phyloP scores from a whole-genome alignment of 2,888 invertebrate genomes.

The Erebia epiphron region DNA sequence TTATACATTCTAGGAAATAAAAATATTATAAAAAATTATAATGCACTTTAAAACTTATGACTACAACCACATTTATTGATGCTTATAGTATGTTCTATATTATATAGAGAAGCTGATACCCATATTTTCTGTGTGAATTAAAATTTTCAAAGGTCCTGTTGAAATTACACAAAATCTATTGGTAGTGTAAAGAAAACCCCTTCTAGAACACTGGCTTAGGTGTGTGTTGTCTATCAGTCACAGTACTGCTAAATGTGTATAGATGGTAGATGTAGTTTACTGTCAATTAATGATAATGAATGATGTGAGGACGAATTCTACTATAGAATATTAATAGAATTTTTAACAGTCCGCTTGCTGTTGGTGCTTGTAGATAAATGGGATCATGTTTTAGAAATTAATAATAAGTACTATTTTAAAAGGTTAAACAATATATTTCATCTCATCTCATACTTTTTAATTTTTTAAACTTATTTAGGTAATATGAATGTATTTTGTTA shows the following conservation, averaged over 20 bases:
- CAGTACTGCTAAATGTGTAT: too few relatives aligned
- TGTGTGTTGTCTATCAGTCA: too few relatives aligned
- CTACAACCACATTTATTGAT: constrained; percentile 1
- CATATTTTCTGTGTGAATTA: too few relatives aligned
- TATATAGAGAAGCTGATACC: neutral
- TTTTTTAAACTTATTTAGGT: constrained; percentile 3
- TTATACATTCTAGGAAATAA: too few relatives aligned
- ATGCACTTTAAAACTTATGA: constrained; percentile 1
- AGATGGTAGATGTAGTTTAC: neutral
- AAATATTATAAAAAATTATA: neutral
- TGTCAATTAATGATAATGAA: constrained; percentile 27
- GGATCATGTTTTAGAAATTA: constrained; percentile 38
- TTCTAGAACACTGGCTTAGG: too few relatives aligned
- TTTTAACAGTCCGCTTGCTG: constrained; percentile 56
- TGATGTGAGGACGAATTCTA: constrained; percentile 18
- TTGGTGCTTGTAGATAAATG: constrained; percentile 68
- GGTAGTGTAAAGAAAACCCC: too few relatives aligned
- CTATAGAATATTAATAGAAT: constrained; percentile 34
- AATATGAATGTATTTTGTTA: constrained; percentile 30
- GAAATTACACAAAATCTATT: too few relatives aligned
- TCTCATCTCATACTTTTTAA: constrained; percentile 10
- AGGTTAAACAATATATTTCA: constrained; percentile 8
- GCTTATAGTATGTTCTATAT: neutral
- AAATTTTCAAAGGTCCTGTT: too few relatives aligned
- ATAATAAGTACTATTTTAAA: constrained; percentile 2